A percentile compares a stretch with the other conserved stretches of the same genome.
Evolutionary conservation across 2,113 vertebrate species (phyloP).

Genomic region (Carettochelys insculpta): DNA sequence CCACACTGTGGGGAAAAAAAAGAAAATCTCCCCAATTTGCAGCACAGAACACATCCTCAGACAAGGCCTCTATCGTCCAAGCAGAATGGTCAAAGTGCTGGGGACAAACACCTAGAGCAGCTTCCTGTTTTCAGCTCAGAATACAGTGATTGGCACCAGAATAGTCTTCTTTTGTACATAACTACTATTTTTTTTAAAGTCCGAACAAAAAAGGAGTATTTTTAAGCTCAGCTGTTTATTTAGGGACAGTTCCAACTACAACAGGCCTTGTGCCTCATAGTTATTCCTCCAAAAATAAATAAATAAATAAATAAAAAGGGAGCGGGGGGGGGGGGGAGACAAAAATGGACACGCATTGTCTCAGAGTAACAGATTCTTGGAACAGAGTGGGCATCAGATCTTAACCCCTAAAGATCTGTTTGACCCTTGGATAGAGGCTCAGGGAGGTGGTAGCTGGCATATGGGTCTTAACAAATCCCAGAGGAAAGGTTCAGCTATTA

Average conservation of each 20-base stretch:
- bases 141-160: slow-evolving; percentile 40
- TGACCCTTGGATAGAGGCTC: background rate
- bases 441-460: background rate
- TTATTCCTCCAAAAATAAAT: slow-evolving; percentile 46
- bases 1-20: background rate
- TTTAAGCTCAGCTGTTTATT: slow-evolving; percentile 77
- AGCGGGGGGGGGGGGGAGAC: background rate
- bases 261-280: slow-evolving; percentile 70
- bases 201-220: slow-evolving; percentile 60
- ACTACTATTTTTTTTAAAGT: slow-evolving; percentile 46
- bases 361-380: slow-evolving; percentile 65
- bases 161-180: slow-evolving; percentile 61
- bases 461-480: background rate
- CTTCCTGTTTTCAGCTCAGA: slow-evolving; percentile 68
- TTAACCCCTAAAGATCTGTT: slow-evolving; percentile 46
- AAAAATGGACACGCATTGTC: slow-evolving; percentile 67
- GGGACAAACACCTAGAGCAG: slow-evolving; percentile 24
- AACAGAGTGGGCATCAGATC: slow-evolving; percentile 7
- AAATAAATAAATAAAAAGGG: background rate
- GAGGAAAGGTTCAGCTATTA: background rate
- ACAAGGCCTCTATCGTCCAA: background rate
- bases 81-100: slow-evolving; percentile 6
- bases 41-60: slow-evolving; percentile 32
- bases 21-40: slow-evolving; percentile 15
- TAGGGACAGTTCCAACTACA: slow-evolving; percentile 76